Percentiles rank a stretch among this genome's conserved stretches.
These are phyloP conservation scores for Diadumene lineata DNA, from an alignment of 92 coral and sea anemone genomes.

Conservation along the genomic window DNA sequence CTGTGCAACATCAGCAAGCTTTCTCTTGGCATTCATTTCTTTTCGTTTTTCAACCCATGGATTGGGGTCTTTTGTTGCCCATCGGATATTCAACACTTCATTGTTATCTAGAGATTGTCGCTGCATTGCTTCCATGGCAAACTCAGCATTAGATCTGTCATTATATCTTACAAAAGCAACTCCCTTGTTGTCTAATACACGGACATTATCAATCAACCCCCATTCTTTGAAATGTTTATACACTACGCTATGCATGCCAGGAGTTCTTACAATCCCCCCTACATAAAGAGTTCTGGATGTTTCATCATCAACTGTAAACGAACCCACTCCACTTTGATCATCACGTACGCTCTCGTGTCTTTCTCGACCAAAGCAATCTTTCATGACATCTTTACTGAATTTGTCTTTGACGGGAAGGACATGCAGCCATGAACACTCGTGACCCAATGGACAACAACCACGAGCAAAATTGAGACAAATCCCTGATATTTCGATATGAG, in stretches of 20 bases:
- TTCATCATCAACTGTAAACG: constrained; percentile 64
- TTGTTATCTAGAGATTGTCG: constrained; percentile 63
- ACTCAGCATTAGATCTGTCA: constrained; percentile 73
- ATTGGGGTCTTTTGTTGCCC: constrained; percentile 86
- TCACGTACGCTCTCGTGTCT: constrained; percentile 78
- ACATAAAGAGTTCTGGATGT: constrained; percentile 75
- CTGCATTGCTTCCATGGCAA: constrained; percentile 88
- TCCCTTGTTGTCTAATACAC: constrained; percentile 65
- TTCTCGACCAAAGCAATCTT: constrained; percentile 83
- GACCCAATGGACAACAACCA: constrained; percentile 83
- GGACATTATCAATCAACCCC: constrained; percentile 73
- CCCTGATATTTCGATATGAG: constrained; percentile 50
- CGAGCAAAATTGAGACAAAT: constrained; percentile 81
- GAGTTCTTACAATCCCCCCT: constrained; percentile 58
- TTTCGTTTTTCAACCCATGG: constrained; percentile 73
- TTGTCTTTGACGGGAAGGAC: constrained; percentile 52
- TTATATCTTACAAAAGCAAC: constrained; percentile 84
- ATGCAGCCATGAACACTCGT: constrained; percentile 81
- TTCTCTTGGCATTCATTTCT: constrained; percentile 37
- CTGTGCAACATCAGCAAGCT: constrained; percentile 36
- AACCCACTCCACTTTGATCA: constrained; percentile 89
- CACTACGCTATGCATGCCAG: constrained; percentile 60
- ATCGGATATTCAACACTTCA: constrained; percentile 71
- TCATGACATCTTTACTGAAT: constrained; percentile 47
- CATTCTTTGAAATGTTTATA: constrained; percentile 74